phyloP scores from a whole-genome alignment of 2,797 vertebrate genomes.

The Oreochromis grahami region DNA sequence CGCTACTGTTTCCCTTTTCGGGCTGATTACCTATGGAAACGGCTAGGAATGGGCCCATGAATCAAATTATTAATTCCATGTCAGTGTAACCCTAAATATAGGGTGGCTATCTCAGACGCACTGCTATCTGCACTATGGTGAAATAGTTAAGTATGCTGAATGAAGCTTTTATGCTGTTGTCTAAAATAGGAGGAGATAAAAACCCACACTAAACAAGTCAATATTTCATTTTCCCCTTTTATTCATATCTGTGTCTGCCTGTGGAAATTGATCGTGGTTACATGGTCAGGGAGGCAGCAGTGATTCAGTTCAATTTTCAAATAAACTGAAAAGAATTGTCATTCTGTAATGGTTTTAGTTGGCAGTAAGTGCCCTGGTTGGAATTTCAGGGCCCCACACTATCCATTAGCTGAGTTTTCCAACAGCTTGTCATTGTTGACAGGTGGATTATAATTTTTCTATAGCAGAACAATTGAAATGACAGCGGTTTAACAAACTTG shows the following conservation, averaged over 20 bases:
- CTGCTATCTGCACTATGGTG: slow-evolving; percentile 3
- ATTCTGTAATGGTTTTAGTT: slow-evolving; percentile 72
- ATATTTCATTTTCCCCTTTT: slow-evolving; percentile 56
- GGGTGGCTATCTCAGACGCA: neutral
- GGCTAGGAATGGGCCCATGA: slow-evolving; percentile 66
- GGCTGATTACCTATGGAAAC: slow-evolving; percentile 77
- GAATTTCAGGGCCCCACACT: slow-evolving; percentile 59
- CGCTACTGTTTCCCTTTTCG: slow-evolving; percentile 67
- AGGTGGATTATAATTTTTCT: slow-evolving; percentile 79
- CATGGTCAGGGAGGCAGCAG: slow-evolving; percentile 45
- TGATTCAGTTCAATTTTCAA: slow-evolving; percentile 69
- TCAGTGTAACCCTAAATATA: slow-evolving; percentile 63
- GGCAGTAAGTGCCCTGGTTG: slow-evolving; percentile 65
- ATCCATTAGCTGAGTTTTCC: slow-evolving; percentile 77
- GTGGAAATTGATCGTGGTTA: slow-evolving; percentile 67
- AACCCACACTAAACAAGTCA: slow-evolving; percentile 49
- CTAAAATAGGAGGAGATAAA: slow-evolving; percentile 53
- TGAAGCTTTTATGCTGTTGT: slow-evolving; percentile 37
- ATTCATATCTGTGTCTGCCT: slow-evolving; percentile 46
- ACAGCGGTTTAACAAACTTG: slow-evolving; percentile 78
- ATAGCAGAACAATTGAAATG: slow-evolving; percentile 77
- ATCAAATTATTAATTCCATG: slow-evolving; percentile 72
- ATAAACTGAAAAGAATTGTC: slow-evolving; percentile 70
- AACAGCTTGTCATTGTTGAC: slow-evolving; percentile 74
- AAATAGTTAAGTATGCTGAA: slow-evolving; percentile 43